Base-by-base conservation (phyloP, 2,888 invertebrate species). In the Ditula angustiorana region DNA sequence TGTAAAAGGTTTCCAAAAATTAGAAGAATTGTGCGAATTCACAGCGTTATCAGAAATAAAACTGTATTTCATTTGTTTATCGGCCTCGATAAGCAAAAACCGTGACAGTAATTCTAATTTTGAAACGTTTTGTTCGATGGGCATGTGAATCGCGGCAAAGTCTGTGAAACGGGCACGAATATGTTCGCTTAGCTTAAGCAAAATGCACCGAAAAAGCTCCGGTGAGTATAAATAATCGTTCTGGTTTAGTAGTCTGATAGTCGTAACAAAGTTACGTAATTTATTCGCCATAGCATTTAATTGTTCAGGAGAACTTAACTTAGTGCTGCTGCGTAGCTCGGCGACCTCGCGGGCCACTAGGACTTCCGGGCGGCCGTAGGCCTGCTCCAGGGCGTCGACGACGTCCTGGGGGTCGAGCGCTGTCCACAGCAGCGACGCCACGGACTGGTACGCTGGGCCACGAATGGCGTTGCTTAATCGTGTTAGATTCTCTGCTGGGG, bases 401-500 rank as follows among this genome's bases (percentile, higher is more conserved):
- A 26, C 26, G 5, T 26, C 26, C 26, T 5, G 26, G 26, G 5
- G 26, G 26, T 26, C 26, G 10, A 26, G 26, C 28, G 26, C 49
- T 16, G 55, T 46, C 23, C 41, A 41, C 26, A 55, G 21, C n/a
- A 41, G 41, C 3, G 41, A 56, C 13, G 24, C 55, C 26, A 56
- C 55, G 37, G 55, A 41, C 26, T 56, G 35, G 30, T 35, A 52
- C 23, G 52, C 52, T 11, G 21, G 52, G 4, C 52, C 52, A 4
- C 52, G 52, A 4, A 52, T 19, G 1, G 52, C 52, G 5, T 21
- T 21, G 23, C 19, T 35, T 5, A 52, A 8, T 7, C 55, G 37
- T 5, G 37, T 35, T 41, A 41, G 26, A 24, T 41, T 56, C 23
- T 56, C 55, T 56, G 55, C 21, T n/a, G 55, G 26, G 41, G 55